Percentiles rank a stretch among this genome's conserved stretches.
phyloP scores from a whole-genome alignment of 2,797 vertebrate species.

The Erpetoichthys calabaricus region DNA sequence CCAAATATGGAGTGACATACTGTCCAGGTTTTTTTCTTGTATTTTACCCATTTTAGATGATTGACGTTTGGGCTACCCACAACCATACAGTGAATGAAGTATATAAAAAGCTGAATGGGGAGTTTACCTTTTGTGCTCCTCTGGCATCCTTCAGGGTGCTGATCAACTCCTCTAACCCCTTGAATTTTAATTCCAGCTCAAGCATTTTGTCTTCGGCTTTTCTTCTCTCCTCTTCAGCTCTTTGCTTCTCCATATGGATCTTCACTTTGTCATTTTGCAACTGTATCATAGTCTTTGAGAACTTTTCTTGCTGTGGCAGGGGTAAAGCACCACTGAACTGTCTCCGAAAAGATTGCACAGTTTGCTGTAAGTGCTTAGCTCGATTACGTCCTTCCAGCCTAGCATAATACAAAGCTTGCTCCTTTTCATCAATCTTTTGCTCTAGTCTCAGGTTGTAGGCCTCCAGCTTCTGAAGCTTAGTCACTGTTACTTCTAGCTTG shows the following conservation, averaged over 20 bases:
- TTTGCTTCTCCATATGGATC: slow-evolving; percentile 61
- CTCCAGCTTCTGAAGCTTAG: slow-evolving; percentile 63
- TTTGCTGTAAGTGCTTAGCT: slow-evolving; percentile 69
- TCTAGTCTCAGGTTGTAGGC: slow-evolving; percentile 65
- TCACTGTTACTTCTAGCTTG: slow-evolving; percentile 45
- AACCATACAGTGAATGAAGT: too few relatives aligned
- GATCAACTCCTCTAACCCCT: slow-evolving; percentile 74
- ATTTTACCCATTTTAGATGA: too few relatives aligned
- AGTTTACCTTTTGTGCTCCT: slow-evolving; percentile 79
- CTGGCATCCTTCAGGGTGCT: slow-evolving; percentile 73
- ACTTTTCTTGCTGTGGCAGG: slow-evolving; percentile 80
- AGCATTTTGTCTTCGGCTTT: slow-evolving; percentile 57
- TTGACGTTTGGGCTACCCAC: too few relatives aligned
- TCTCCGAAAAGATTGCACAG: slow-evolving; percentile 68
- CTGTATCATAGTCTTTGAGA: slow-evolving; percentile 69
- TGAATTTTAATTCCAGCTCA: slow-evolving; percentile 65
- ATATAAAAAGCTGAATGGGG: too few relatives aligned
- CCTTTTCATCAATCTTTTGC: slow-evolving; percentile 70
- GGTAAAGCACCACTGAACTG: slow-evolving; percentile 88
- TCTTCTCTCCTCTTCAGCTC: slow-evolving; percentile 53
- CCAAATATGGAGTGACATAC: too few relatives aligned
- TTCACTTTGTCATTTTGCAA: slow-evolving; percentile 71
- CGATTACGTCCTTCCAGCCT: slow-evolving; percentile 69
- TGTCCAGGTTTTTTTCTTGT: too few relatives aligned
- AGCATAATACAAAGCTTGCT: slow-evolving; percentile 67